These are phyloP conservation scores for Myrmophylax atrothorax DNA, from an alignment of 2,113 vertebrate species.

Conservation along the genomic window DNA sequence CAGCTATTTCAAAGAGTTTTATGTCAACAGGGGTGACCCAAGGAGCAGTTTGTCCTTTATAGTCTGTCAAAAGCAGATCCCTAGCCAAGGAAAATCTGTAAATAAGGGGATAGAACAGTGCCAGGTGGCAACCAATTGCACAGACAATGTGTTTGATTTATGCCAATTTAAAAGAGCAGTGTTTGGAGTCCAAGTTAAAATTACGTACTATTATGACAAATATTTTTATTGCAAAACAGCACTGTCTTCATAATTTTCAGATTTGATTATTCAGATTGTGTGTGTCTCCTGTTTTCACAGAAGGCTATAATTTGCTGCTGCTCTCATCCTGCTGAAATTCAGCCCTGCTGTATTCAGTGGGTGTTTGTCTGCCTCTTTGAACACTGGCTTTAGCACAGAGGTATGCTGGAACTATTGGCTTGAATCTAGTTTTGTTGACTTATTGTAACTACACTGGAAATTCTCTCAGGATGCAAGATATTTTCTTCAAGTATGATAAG, in stretches of 20 bases:
- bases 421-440: not conserved
- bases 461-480: not conserved
- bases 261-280: not conserved
- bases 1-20: not conserved
- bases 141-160: not conserved
- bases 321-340: not conserved
- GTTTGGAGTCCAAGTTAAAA: not conserved
- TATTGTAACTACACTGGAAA: not conserved
- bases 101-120: not conserved
- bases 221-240: conserved; percentile 11
- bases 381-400: not conserved
- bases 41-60: not conserved
- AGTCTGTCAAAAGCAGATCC: not conserved
- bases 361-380: not conserved
- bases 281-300: not conserved
- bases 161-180: not conserved
- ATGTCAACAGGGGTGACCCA: not conserved
- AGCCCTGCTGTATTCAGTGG: not conserved
- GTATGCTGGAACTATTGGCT: not conserved
- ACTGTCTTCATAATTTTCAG: not conserved
- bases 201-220: not conserved
- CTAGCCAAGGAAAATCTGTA: not conserved
- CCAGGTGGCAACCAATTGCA: not conserved
- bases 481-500: not conserved
- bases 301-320: not conserved